These are phyloP conservation scores for Capromys pilorides DNA, from an alignment of 2,797 vertebrate genomes.

Conservation along the genomic window DNA sequence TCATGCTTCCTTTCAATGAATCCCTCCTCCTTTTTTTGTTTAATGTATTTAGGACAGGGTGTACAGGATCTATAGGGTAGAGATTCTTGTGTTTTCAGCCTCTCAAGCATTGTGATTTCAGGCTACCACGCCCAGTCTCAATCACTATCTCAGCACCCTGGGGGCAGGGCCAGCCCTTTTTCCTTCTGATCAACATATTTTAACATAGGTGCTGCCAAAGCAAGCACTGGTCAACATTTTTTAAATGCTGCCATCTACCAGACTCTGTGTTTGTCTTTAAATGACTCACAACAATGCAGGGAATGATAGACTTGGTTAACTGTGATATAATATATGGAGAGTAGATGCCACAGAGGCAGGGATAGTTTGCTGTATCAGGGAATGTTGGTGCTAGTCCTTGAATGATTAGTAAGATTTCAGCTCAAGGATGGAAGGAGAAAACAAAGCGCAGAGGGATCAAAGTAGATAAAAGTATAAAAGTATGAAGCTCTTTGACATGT, in stretches of 20 bases:
- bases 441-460: not conserved
- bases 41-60: no score
- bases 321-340: not conserved
- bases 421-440: slow-evolving; percentile 23
- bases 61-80: no score
- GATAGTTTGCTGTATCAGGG: slow-evolving; percentile 23
- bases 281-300: not conserved
- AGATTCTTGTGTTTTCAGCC: no score
- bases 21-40: not conserved
- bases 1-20: slow-evolving; percentile 1
- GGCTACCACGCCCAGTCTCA: no score
- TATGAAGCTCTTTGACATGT: not conserved
- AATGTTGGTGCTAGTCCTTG: slow-evolving; percentile 3
- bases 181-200: not conserved
- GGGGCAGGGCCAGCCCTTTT: no score
- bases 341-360: not conserved
- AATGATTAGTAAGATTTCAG: not conserved
- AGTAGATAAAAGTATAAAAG: not conserved
- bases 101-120: no score
- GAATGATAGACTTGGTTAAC: not conserved
- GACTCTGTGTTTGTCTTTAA: not conserved
- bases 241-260: not conserved
- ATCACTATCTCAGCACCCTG: no score
- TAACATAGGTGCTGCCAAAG: not conserved
- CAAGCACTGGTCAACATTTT: not conserved